Evolutionary conservation across 2,113 vertebrate genomes (phyloP).

Genomic region (Machaerirhynchus nigripectus): DNA sequence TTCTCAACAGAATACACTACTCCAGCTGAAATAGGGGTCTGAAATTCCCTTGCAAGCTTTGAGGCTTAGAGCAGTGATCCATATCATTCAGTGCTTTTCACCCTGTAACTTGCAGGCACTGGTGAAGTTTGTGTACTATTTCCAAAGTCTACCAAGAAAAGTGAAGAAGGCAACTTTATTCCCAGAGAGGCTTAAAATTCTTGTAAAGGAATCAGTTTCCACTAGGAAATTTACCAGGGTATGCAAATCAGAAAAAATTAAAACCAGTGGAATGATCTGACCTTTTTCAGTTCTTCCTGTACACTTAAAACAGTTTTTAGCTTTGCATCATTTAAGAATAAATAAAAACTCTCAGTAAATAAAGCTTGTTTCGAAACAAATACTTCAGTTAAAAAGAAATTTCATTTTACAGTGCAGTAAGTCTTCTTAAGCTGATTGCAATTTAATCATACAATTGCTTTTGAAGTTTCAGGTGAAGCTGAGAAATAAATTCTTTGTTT

Average conservation of each 20-base stretch:
- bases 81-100: neutral
- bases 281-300: neutral
- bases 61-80: neutral
- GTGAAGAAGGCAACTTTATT: neutral
- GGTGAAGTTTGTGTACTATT: neutral
- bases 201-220: neutral
- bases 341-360: neutral
- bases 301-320: neutral
- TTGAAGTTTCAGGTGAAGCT: constrained; percentile 31
- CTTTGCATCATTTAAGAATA: neutral
- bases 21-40: neutral
- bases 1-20: neutral
- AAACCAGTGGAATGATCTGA: neutral
- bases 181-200: neutral
- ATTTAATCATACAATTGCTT: constrained; percentile 6
- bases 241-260: neutral
- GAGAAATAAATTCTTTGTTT: constrained; percentile 30
- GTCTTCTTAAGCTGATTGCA: neutral
- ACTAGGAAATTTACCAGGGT: neutral
- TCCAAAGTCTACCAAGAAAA: neutral
- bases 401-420: neutral
- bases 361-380: neutral
- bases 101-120: neutral
- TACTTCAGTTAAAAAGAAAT: neutral
- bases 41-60: neutral